Conservation (phyloP, 2,888 invertebrate genomes). For the Hyposoter didymator region DNA sequence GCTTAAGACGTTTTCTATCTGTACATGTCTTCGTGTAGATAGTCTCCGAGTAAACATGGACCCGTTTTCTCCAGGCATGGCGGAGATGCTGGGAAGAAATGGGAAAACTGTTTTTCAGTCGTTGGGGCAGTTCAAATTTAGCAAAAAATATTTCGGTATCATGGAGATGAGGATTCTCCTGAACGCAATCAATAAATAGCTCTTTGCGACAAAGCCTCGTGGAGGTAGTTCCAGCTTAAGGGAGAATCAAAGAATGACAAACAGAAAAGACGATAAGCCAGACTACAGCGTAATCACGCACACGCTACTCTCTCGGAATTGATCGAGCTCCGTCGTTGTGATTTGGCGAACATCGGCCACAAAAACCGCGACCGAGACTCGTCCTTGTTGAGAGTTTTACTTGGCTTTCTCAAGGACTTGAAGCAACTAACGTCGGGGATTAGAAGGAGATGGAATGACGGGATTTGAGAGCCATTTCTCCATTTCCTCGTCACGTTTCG, state of each 20-base stretch:
- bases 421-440: conserved; percentile 42
- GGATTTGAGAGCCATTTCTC: conserved; percentile 30
- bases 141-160: background rate
- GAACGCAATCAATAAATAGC: background rate
- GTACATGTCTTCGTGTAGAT: background rate
- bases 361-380: conserved; percentile 32
- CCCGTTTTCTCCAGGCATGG: background rate
- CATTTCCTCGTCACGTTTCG: conserved; percentile 54
- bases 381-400: conserved; percentile 35
- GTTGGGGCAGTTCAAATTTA: background rate
- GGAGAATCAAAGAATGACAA: background rate
- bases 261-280: background rate
- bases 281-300: conserved; percentile 14
- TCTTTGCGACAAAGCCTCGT: too few relatives aligned
- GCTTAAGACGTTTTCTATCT: conserved; percentile 28
- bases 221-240: background rate
- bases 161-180: background rate
- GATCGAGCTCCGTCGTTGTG: conserved; percentile 47
- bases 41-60: background rate
- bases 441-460: conserved; percentile 24
- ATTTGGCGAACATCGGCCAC: conserved; percentile 15
- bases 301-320: conserved; percentile 46
- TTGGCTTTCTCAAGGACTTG: conserved; percentile 41
- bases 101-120: background rate
- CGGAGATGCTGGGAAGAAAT: background rate